Conservation (phyloP, 2,797 vertebrate species). For the Bovichtus variegatus region DNA sequence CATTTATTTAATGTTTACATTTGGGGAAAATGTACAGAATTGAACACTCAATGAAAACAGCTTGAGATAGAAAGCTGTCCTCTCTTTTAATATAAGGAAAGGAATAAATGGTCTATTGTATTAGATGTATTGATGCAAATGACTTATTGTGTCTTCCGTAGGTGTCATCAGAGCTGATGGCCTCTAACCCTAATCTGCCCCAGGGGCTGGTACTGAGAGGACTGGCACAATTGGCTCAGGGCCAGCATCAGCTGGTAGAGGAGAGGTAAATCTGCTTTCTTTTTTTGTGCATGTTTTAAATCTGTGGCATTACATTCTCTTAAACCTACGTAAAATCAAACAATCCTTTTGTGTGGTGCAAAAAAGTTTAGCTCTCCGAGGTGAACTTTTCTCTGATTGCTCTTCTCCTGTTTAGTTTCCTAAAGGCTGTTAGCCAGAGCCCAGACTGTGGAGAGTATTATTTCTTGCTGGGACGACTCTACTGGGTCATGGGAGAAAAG, state of each 20-base stretch:
- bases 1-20: not conserved
- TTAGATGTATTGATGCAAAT: not conserved
- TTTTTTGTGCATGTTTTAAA: slow-evolving; percentile 36
- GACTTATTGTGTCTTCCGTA: slow-evolving; percentile 57
- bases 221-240: slow-evolving; percentile 83
- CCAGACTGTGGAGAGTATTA: slow-evolving; percentile 88
- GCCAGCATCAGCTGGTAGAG: slow-evolving; percentile 89
- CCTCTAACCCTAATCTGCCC: slow-evolving; percentile 84
- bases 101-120: not conserved
- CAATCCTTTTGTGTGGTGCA: not conserved
- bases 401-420: slow-evolving; percentile 84
- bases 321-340: not conserved
- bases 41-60: too few relatives aligned
- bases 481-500: slow-evolving; percentile 95
- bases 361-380: not conserved
- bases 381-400: not conserved
- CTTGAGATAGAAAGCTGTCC: not conserved
- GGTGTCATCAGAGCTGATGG: slow-evolving; percentile 88
- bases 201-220: slow-evolving; percentile 87
- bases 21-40: not conserved
- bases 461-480: slow-evolving; percentile 90
- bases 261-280: slow-evolving; percentile 80
- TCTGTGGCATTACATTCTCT: not conserved
- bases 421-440: slow-evolving; percentile 85
- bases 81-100: not conserved